Evolutionary conservation across 92 coral and sea anemone genomes (phyloP), one percentile per base, ranked within the genome.

Genomic region (Palythoa caribaeorum): DNA sequence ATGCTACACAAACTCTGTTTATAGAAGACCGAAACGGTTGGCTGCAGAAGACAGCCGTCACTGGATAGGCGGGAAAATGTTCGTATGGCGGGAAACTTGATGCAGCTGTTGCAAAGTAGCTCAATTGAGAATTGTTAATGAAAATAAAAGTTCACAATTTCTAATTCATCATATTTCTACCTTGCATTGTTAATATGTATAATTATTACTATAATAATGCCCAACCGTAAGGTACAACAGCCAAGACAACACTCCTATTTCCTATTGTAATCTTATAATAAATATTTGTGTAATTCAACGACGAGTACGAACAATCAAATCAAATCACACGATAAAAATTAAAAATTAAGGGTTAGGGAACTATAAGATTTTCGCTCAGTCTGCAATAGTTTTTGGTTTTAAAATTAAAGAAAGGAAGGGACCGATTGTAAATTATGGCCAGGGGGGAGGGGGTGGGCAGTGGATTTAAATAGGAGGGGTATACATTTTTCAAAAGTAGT

Each of bases 1-100:
- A 70, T 70, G n/a, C 44, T 13, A 70, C 75, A 70, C 14, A 35
- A 70, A 70, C 10, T 35, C 75, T 70, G 39, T 35, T 10, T 36
- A 6, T 36, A 38, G 14, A 70, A 36, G 47, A 2, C 48, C 39
- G 17, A 35, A 70, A 70, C 75, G 47, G 75, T 70, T 70, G 75
- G 75, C 75, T 70, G 17, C 75, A 70, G 17, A 70, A 36, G 44
- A 70, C 44, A 3, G n/a, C 75, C 75, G 75, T 36, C 75, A 70
- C 17, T 14, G 75, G 75, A 70, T 9, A 38, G 75, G 75, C 75
- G 75, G 75, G 48, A 36, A 70, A 36, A 70, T 36, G 17, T 19
- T 12, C 75, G 75, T 35, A 35, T 70, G 75, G 47, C 48, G 75
- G 48, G 75, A 36, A 70, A 70, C 15, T 35, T 70, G 47, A 70